Conservation (phyloP, 2,888 invertebrate species). For the Lucinisca nassula region DNA sequence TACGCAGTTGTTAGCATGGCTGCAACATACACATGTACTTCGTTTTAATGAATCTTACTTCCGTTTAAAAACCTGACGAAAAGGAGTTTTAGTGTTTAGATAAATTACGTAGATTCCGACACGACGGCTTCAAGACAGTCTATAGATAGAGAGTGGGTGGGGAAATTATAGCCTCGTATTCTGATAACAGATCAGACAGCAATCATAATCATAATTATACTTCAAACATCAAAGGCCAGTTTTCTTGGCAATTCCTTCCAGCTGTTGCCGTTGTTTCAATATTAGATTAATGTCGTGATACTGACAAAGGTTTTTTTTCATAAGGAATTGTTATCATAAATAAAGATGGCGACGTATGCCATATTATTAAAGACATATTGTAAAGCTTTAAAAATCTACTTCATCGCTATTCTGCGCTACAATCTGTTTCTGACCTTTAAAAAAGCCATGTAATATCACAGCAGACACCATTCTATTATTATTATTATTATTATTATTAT, state of each 20-base stretch:
- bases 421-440: too few species aligned
- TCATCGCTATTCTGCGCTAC: too few species aligned
- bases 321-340: background rate
- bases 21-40: too few species aligned
- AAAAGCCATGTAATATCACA: too few species aligned
- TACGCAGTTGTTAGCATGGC: too few species aligned
- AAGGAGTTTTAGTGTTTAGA: background rate
- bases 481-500: too few species aligned
- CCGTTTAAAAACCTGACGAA: too few species aligned
- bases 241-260: background rate
- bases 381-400: too few species aligned
- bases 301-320: conserved; percentile 32
- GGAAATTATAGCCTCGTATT: background rate
- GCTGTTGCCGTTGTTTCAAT: background rate
- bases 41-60: too few species aligned
- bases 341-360: background rate
- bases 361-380: too few species aligned
- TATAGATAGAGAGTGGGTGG: conserved; percentile 4
- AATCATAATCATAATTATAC: conserved; percentile 17
- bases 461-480: too few species aligned
- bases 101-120: background rate
- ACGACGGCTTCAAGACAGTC: background rate
- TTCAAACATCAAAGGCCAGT: background rate
- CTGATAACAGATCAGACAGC: background rate
- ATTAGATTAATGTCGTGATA: conserved; percentile 42